Conservation (phyloP, 2,888 invertebrate species). For the Beris morrisii region DNA sequence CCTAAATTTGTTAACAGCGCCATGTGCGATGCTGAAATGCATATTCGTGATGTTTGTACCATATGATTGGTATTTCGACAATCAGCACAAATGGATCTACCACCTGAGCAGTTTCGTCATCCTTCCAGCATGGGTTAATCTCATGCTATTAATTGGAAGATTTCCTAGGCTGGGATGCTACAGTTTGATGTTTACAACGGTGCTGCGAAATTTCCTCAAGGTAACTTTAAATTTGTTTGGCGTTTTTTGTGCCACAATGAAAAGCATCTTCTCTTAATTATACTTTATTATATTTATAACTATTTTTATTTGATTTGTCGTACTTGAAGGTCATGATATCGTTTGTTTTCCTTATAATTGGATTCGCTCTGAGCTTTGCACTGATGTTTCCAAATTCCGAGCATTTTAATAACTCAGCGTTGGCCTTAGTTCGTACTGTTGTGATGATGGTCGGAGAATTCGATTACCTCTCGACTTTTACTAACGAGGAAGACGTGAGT, state of each 20-base stretch:
- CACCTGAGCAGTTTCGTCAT: constrained; percentile 56
- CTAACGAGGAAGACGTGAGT: constrained; percentile 41
- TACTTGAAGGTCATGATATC: constrained; percentile 56
- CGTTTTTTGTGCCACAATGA: too few relatives aligned
- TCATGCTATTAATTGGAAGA: constrained; percentile 60
- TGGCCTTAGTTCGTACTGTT: constrained; percentile 58
- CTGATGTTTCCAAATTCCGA: constrained; percentile 58
- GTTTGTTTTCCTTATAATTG: constrained; percentile 60
- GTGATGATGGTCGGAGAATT: constrained; percentile 65
- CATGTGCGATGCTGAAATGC: constrained; percentile 36
- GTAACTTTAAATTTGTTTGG: constrained; percentile 44
- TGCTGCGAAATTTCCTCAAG: constrained; percentile 60
- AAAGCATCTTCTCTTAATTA: constrained; percentile 7
- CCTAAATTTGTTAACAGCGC: constrained; percentile 39
- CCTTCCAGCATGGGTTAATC: constrained; percentile 59
- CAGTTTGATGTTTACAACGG: constrained; percentile 61
- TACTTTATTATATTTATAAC: constrained; percentile 15
- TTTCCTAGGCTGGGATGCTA: constrained; percentile 61
- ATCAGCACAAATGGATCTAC: constrained; percentile 38
- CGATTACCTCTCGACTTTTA: constrained; percentile 57
- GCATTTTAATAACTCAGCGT: constrained; percentile 55
- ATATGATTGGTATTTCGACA: constrained; percentile 34
- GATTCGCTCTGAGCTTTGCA: constrained; percentile 61
- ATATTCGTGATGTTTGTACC: constrained; percentile 36
- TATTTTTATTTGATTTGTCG: constrained; percentile 38